A percentile compares a stretch with the other conserved stretches of the same genome.
Evolutionary conservation across 2,888 invertebrate species (phyloP).

Genomic region (Phaedon cochleariae): DNA sequence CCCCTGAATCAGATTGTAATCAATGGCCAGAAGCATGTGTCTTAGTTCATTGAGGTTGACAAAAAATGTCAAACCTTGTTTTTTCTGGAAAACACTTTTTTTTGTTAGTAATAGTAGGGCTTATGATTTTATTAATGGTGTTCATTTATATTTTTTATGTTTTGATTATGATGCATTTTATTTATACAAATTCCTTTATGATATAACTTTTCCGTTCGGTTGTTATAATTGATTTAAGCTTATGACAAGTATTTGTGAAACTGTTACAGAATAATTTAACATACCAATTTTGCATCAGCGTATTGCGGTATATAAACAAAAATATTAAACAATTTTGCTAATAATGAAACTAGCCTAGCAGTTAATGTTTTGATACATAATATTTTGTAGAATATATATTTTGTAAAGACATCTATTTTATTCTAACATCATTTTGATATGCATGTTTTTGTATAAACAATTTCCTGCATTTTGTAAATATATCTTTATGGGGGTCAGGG

Average conservation of each 20-base stretch:
- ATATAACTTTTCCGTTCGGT: conserved; percentile 24
- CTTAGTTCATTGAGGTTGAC: too few relatives aligned
- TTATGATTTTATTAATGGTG: conserved; percentile 8
- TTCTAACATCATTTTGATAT: conserved; percentile 50
- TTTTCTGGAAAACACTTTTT: conserved; percentile 11
- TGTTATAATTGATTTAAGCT: conserved; percentile 25
- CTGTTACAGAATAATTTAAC: too few relatives aligned
- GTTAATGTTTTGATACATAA: conserved; percentile 53
- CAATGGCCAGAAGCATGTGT: too few relatives aligned
- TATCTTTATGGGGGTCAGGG: conserved; percentile 52
- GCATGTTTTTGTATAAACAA: conserved; percentile 53
- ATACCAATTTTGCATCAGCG: too few relatives aligned
- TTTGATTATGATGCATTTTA: conserved; percentile 35
- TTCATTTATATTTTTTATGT: conserved; percentile 25
- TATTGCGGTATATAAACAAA: conserved; percentile 17
- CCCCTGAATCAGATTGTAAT: too few relatives aligned
- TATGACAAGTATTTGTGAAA: conserved; percentile 33
- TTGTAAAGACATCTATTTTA: conserved; percentile 54
- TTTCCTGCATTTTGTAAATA: conserved; percentile 53
- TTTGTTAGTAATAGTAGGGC: conserved; percentile 6
- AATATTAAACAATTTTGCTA: conserved; percentile 36
- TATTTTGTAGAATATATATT: conserved; percentile 56
- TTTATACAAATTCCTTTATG: conserved; percentile 32
- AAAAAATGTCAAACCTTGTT: too few relatives aligned
- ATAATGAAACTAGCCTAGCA: conserved; percentile 34